These are phyloP conservation scores for Drosophila paracracens DNA, from an alignment of 2,888 invertebrate genomes.

Conservation along the genomic window DNA sequence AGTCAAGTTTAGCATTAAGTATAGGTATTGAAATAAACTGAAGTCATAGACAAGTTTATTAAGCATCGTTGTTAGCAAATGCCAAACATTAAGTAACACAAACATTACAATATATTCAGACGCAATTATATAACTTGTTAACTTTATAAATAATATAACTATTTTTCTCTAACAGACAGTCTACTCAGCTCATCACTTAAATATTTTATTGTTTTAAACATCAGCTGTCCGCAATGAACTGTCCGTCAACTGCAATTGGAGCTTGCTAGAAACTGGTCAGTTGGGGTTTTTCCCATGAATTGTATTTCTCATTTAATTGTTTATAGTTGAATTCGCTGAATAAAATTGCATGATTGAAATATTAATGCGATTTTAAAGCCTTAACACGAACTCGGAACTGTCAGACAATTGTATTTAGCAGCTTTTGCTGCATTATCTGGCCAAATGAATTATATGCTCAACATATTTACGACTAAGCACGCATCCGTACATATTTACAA, in stretches of 20 bases:
- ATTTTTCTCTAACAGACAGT: neutral
- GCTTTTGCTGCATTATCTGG: slow-evolving; percentile 65
- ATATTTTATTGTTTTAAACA: slow-evolving; percentile 37
- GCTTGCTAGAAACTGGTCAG: slow-evolving; percentile 62
- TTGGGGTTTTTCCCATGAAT: slow-evolving; percentile 57
- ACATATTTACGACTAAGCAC: slow-evolving; percentile 69
- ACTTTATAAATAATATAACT: slow-evolving; percentile 6
- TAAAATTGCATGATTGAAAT: slow-evolving; percentile 59
- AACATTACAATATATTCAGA: neutral
- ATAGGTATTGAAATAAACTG: neutral
- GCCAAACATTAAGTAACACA: neutral
- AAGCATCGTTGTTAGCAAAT: neutral
- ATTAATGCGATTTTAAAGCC: slow-evolving; percentile 61
- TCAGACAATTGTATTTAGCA: slow-evolving; percentile 41
- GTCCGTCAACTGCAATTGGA: neutral
- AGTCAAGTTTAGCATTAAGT: neutral
- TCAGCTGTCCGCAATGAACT: neutral
- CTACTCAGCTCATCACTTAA: slow-evolving; percentile 32
- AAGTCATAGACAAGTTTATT: neutral
- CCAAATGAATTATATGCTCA: slow-evolving; percentile 68
- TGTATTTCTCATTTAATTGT: slow-evolving; percentile 32
- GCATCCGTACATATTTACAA: slow-evolving; percentile 9
- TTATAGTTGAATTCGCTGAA: slow-evolving; percentile 36
- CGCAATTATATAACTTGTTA: neutral
- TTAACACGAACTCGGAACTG: slow-evolving; percentile 6